phyloP scores from a whole-genome alignment of 1,140 invertebrate species.

The Drosophila sp. region DNA sequence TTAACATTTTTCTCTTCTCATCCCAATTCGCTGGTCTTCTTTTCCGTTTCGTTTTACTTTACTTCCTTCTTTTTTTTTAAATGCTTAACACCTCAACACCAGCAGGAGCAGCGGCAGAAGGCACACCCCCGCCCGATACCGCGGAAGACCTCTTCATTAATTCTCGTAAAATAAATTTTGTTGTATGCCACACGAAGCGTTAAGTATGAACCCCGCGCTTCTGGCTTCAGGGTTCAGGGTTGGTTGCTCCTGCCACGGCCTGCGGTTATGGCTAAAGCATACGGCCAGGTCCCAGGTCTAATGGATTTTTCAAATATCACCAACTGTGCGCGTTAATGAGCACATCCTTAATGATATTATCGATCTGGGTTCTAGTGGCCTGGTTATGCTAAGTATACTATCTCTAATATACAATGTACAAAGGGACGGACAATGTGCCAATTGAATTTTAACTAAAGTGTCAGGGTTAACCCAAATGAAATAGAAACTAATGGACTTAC shows the following conservation, averaged over 20 bases:
- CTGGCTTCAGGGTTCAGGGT: conserved; percentile 27
- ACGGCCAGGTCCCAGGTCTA: conserved; percentile 30
- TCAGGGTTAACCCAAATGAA: neutral
- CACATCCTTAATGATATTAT: conserved; percentile 49
- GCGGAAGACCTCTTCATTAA: conserved; percentile 63
- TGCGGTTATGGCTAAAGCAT: conserved; percentile 29
- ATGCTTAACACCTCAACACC: conserved; percentile 72
- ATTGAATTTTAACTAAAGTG: conserved; percentile 17
- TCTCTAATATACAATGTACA: neutral
- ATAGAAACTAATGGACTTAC: neutral
- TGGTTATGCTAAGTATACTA: conserved; percentile 4
- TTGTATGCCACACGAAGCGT: conserved; percentile 69
- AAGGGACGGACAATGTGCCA: conserved; percentile 13
- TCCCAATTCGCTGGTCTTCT: neutral
- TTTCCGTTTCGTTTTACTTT: conserved; percentile 8
- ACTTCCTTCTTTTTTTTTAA: conserved; percentile 28
- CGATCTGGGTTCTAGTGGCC: conserved; percentile 33
- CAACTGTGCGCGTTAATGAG: conserved; percentile 64
- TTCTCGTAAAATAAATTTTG: conserved; percentile 58
- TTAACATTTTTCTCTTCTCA: conserved; percentile 47
- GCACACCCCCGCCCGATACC: conserved; percentile 13
- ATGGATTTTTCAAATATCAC: conserved; percentile 49
- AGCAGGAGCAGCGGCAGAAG: neutral
- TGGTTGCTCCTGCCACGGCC: conserved; percentile 13
- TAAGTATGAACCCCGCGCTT: conserved; percentile 49